Evolutionary conservation across 1,140 invertebrate genomes (phyloP).

Genomic region (Heliconius himera): DNA sequence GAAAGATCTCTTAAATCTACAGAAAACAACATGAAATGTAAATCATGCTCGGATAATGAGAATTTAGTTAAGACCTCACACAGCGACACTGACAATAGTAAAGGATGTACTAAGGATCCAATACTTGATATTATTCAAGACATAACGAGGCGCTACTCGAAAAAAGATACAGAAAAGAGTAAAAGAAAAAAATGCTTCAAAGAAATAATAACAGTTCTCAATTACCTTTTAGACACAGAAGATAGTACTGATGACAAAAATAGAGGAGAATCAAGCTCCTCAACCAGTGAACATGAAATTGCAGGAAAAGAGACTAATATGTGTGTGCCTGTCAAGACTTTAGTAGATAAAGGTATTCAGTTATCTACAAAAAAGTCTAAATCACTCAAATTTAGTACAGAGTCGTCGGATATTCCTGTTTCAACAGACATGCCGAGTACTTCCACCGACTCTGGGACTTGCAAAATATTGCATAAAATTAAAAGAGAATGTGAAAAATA

Average conservation of each 20-base stretch:
- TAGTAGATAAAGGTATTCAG: constrained; percentile 63
- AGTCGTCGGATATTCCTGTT: constrained; percentile 58
- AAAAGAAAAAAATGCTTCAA: constrained; percentile 72
- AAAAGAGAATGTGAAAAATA: constrained; percentile 73
- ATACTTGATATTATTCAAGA: constrained; percentile 64
- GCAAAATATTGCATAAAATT: constrained; percentile 68
- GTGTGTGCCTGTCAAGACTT: constrained; percentile 34
- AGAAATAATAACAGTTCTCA: constrained; percentile 68
- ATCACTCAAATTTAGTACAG: constrained; percentile 42
- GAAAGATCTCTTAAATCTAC: constrained; percentile 23
- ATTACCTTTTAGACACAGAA: constrained; percentile 71
- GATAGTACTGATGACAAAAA: constrained; percentile 57
- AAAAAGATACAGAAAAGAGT: constrained; percentile 58
- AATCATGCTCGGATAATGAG: constrained; percentile 22
- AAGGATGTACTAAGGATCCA: constrained; percentile 49
- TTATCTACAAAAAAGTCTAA: constrained; percentile 50
- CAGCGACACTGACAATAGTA: constrained; percentile 36
- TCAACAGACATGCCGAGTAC: constrained; percentile 62
- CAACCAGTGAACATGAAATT: constrained; percentile 32
- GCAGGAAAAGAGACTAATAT: constrained; percentile 30
- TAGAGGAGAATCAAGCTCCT: constrained; percentile 39
- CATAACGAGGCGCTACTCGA: constrained; percentile 70
- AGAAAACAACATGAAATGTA: constrained; percentile 1
- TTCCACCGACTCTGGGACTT: constrained; percentile 64
- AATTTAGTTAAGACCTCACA: constrained; percentile 26